phyloP scores from a whole-genome alignment of 2,888 invertebrate genomes.

The Melangyna quadrimaculata region DNA sequence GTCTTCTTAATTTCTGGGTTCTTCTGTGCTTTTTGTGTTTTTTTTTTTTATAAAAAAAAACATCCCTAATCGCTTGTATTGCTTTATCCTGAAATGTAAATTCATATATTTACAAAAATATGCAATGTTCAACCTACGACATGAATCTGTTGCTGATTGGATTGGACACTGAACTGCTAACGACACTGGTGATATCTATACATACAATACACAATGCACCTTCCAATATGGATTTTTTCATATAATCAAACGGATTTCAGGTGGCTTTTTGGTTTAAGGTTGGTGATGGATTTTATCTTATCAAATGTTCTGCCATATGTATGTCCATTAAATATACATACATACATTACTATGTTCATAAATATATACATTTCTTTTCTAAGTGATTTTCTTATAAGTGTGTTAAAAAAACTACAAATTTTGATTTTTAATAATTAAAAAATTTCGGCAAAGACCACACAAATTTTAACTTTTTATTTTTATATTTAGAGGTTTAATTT shows the following conservation, averaged over 20 bases:
- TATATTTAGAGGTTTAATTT: too few species aligned
- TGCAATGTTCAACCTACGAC: constrained; percentile 21
- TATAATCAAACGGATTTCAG: constrained; percentile 79
- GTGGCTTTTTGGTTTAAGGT: constrained; percentile 96
- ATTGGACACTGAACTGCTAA: constrained; percentile 36
- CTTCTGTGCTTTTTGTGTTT: constrained; percentile 52
- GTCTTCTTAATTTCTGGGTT: constrained; percentile 42
- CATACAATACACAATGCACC: neutral
- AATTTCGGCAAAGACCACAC: too few species aligned
- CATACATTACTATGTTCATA: too few species aligned
- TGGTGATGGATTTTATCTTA: constrained; percentile 83
- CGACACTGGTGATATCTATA: neutral
- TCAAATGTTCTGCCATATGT: constrained; percentile 19
- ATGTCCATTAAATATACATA: neutral
- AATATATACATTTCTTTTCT: too few species aligned
- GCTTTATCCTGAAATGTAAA: constrained; percentile 38
- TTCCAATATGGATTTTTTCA: neutral
- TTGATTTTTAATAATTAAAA: too few species aligned
- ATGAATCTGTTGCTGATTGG: constrained; percentile 52
- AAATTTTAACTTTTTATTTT: too few species aligned
- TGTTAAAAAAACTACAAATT: too few species aligned
- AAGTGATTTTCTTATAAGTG: too few species aligned
- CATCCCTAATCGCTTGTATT: constrained; percentile 54
- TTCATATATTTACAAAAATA: neutral
- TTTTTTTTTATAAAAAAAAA: constrained; percentile 33